Evolutionary conservation across 2,797 vertebrate species (phyloP).

Genomic region (Helarctos malayanus): DNA sequence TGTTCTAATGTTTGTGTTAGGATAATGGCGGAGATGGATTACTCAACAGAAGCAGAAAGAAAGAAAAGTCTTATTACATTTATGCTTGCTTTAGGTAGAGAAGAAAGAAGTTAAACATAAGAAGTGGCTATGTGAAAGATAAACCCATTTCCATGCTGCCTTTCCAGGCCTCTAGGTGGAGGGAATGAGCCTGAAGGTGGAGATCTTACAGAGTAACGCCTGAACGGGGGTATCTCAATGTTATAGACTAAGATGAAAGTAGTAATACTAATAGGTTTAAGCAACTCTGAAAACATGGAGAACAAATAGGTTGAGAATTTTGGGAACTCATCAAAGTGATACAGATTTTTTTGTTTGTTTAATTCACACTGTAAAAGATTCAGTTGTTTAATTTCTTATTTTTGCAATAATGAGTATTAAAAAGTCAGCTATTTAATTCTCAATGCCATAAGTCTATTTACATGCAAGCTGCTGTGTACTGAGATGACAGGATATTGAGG

Average conservation of each 20-base stretch:
- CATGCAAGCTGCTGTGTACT: neutral
- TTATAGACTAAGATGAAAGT: conserved; percentile 10
- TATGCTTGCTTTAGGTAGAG: neutral
- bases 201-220: neutral
- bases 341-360: neutral
- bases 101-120: neutral
- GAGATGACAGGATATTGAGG: neutral
- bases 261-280: neutral
- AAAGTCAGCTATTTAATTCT: neutral
- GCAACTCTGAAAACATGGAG: neutral
- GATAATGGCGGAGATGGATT: neutral
- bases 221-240: neutral
- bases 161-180: neutral
- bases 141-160: neutral
- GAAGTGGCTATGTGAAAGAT: conserved; percentile 7
- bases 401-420: conserved; percentile 31
- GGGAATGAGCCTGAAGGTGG: neutral
- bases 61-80: neutral
- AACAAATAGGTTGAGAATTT: neutral
- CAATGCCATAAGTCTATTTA: conserved; percentile 25
- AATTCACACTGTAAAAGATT: neutral
- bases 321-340: conserved; percentile 18
- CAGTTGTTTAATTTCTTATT: conserved; percentile 28
- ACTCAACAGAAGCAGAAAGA: conserved; percentile 6
- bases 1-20: conserved; percentile 30